Evolutionary conservation across 2,888 invertebrate genomes (phyloP).

Genomic region (Ormyrus nitidulus): DNA sequence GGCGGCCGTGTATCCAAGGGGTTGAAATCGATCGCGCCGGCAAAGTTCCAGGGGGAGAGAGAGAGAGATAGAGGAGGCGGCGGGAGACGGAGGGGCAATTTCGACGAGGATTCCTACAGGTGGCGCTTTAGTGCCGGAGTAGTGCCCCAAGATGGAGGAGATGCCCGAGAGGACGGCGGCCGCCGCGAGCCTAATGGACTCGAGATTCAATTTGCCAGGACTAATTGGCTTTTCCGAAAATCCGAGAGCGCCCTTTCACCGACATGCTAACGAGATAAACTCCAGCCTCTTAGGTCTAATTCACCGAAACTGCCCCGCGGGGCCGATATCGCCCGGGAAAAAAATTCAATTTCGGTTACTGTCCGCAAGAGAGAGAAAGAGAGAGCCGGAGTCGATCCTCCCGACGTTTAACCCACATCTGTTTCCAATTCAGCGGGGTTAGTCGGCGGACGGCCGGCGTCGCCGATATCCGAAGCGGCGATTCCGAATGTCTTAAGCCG

Average conservation of each 20-base stretch:
- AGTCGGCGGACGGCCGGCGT: too few species aligned
- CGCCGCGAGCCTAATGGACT: background rate
- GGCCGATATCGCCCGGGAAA: too few species aligned
- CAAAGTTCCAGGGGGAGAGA: background rate
- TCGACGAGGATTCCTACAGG: constrained; percentile 50
- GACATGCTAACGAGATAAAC: too few species aligned
- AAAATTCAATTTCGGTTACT: too few species aligned
- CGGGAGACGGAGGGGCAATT: background rate
- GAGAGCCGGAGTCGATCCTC: too few species aligned
- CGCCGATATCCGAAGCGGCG: too few species aligned
- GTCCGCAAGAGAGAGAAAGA: too few species aligned
- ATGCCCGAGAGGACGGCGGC: background rate
- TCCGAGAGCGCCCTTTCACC: background rate
- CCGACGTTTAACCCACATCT: too few species aligned
- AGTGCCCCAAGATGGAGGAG: constrained; percentile 41
- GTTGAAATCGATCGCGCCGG: constrained; percentile 48
- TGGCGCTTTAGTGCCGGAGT: constrained; percentile 46
- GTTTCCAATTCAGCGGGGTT: too few species aligned
- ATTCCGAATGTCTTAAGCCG: too few species aligned
- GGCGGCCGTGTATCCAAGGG: constrained; percentile 16
- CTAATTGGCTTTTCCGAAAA: constrained; percentile 13
- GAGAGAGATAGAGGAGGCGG: background rate
- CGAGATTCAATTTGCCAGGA: constrained; percentile 15
- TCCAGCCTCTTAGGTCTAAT: too few species aligned
- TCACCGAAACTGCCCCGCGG: too few species aligned